Percentiles rank a stretch among this genome's conserved stretches.
These are phyloP conservation scores for Cantharis flavilabris DNA, from an alignment of 2,888 invertebrate species.

Conservation along the genomic window DNA sequence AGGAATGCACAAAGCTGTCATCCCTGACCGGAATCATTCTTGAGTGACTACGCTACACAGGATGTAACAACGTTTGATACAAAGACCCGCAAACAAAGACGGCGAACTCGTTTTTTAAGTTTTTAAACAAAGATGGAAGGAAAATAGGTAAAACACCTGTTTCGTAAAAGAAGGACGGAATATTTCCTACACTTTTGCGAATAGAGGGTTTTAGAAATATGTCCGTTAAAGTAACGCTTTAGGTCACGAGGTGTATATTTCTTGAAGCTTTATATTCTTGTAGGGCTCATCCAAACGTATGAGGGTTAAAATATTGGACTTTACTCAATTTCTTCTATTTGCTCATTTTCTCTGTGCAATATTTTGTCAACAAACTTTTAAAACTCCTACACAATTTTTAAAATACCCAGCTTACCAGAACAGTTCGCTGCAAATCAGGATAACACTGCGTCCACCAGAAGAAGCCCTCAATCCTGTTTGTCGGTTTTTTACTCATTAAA, in stretches of 20 bases:
- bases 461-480: no score
- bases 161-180: background rate
- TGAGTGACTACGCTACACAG: slow-evolving; percentile 20
- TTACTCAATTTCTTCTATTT: slow-evolving; percentile 10
- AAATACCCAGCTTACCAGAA: background rate
- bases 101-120: background rate
- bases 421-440: background rate
- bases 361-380: background rate
- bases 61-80: slow-evolving; percentile 11
- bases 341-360: slow-evolving; percentile 3
- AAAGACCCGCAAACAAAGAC: slow-evolving; percentile 14
- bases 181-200: slow-evolving; percentile 13
- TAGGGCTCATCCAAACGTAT: slow-evolving; percentile 25
- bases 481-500: no score
- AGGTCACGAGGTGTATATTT: slow-evolving; percentile 31
- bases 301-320: slow-evolving; percentile 22
- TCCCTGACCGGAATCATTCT: slow-evolving; percentile 38
- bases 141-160: slow-evolving; percentile 20
- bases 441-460: no score
- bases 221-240: slow-evolving; percentile 29
- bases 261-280: slow-evolving; percentile 28
- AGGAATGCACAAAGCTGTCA: slow-evolving; percentile 36
- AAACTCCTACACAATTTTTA: background rate
- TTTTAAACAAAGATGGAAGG: background rate
- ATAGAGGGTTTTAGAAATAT: slow-evolving; percentile 22